Conservation (phyloP, 37 sponge, comb jelly and placozoan species). For the Halisarca cf. caerulea region DNA sequence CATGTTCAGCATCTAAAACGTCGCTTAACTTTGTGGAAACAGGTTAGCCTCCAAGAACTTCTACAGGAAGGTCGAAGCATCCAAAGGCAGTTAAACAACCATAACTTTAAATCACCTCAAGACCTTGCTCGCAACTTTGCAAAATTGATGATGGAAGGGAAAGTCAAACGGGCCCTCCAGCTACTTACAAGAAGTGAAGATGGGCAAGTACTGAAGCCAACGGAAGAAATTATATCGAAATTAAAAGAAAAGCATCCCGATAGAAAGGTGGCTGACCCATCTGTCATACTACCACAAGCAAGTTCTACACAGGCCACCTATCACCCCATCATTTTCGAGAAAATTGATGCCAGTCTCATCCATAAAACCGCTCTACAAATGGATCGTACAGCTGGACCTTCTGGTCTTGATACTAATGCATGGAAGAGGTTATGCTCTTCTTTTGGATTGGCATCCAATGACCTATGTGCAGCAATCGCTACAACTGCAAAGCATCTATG, state of each 20-base stretch:
- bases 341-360: not conserved
- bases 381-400: not conserved
- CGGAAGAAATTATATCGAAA: too few relatives aligned
- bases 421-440: constrained; percentile 1
- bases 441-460: not conserved
- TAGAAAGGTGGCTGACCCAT: too few relatives aligned
- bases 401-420: not conserved
- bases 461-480: not conserved
- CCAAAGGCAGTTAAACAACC: not conserved
- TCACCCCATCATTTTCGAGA: not conserved
- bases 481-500: not conserved
- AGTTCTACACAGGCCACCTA: not conserved
- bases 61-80: not conserved
- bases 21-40: not conserved
- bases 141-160: constrained; percentile 1
- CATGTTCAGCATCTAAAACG: not conserved
- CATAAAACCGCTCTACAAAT: not conserved
- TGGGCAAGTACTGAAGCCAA: too few relatives aligned
- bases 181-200: not conserved
- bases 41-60: not conserved
- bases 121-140: not conserved
- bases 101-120: not conserved
- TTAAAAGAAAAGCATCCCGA: too few relatives aligned
- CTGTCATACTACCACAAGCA: not conserved
- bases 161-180: constrained; percentile 1